Percentiles rank a stretch among this genome's conserved stretches.
Evolutionary conservation across 1,140 invertebrate species (phyloP).

Genomic region (Drosophila equinoxialis): DNA sequence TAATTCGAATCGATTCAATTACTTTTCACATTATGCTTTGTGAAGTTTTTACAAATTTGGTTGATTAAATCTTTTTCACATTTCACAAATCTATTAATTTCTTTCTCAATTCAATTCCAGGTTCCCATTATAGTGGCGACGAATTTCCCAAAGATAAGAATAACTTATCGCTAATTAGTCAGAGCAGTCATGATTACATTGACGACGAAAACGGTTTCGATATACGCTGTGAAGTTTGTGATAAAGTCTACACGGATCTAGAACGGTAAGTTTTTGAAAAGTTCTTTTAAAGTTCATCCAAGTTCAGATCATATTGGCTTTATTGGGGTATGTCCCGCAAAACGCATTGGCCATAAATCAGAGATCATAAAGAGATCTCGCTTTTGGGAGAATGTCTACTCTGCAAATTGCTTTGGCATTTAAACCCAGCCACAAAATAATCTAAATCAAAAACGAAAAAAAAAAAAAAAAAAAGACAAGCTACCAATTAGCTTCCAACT

Average conservation of each 20-base stretch:
- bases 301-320: background rate
- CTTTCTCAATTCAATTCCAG: constrained; percentile 79
- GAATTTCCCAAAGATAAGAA: constrained; percentile 82
- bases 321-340: background rate
- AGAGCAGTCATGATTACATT: constrained; percentile 83
- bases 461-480: constrained; percentile 50
- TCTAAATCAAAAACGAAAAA: constrained; percentile 58
- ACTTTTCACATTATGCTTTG: too few relatives aligned
- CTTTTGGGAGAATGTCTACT: constrained; percentile 38
- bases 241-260: constrained; percentile 88
- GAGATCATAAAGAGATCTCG: constrained; percentile 9
- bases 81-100: too few relatives aligned
- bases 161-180: constrained; percentile 40
- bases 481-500: constrained; percentile 78
- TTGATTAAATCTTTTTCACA: too few relatives aligned
- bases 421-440: constrained; percentile 47
- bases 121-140: constrained; percentile 87
- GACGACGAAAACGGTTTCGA: constrained; percentile 86
- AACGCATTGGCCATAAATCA: constrained; percentile 25
- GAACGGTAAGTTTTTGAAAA: constrained; percentile 86
- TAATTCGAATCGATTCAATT: too few relatives aligned
- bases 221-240: constrained; percentile 87
- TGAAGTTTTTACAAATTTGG: too few relatives aligned
- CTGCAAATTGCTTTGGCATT: constrained; percentile 74
- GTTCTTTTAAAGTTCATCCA: too few relatives aligned